phyloP scores from a whole-genome alignment of 1,140 invertebrate genomes.

The Capitella teleta region DNA sequence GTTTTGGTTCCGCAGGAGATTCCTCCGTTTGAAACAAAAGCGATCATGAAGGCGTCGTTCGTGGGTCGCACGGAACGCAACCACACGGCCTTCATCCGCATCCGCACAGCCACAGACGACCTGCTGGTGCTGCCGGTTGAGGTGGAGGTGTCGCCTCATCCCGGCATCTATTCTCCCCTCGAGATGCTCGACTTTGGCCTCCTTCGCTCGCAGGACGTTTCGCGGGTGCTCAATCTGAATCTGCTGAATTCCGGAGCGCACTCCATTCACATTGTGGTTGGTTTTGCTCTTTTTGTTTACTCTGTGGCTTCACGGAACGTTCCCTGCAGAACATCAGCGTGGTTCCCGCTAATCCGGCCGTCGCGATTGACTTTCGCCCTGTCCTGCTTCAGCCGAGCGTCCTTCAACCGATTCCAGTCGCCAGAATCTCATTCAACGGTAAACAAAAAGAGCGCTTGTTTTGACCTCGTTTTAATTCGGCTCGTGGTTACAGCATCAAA shows the following conservation, averaged over 20 bases:
- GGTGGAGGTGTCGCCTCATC: slow-evolving; percentile 63
- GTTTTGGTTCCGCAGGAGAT: slow-evolving; percentile 50
- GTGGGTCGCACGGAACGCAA: slow-evolving; percentile 64
- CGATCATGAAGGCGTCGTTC: slow-evolving; percentile 76
- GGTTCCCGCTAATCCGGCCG: slow-evolving; percentile 42
- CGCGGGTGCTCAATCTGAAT: slow-evolving; percentile 53
- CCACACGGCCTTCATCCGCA: slow-evolving; percentile 70
- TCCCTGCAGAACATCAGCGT: slow-evolving; percentile 39
- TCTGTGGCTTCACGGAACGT: background rate
- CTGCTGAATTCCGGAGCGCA: slow-evolving; percentile 62
- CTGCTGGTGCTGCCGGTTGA: slow-evolving; percentile 68
- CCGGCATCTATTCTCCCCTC: slow-evolving; percentile 63
- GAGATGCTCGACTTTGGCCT: slow-evolving; percentile 75
- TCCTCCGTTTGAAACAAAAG: slow-evolving; percentile 75
- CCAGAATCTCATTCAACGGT: slow-evolving; percentile 62
- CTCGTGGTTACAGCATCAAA: slow-evolving; percentile 33
- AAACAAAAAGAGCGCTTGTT: background rate
- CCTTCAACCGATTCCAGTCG: slow-evolving; percentile 52
- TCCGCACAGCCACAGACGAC: slow-evolving; percentile 60
- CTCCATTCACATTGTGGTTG: slow-evolving; percentile 58
- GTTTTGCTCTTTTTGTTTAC: slow-evolving; percentile 18
- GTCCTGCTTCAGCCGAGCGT: slow-evolving; percentile 54
- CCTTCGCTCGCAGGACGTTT: slow-evolving; percentile 55
- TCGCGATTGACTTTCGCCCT: slow-evolving; percentile 45
- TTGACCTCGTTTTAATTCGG: background rate